phyloP scores from a whole-genome alignment of 2,113 vertebrate genomes.

The Phalacrocorax pelagicus region DNA sequence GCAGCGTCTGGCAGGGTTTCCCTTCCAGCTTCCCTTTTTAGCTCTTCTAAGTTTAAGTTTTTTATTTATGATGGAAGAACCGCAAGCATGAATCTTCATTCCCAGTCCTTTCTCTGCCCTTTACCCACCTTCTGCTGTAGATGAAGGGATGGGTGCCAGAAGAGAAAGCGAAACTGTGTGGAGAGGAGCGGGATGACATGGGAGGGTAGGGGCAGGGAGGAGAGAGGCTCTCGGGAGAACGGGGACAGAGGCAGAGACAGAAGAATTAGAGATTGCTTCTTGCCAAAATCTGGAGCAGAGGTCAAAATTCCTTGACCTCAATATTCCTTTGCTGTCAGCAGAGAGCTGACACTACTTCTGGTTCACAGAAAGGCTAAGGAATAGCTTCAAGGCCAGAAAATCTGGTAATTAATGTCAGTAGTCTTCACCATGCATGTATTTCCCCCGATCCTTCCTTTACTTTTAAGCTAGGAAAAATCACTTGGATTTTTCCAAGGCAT shows the following conservation, averaged over 20 bases:
- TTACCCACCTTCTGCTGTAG: accelerated
- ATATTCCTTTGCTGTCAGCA: background rate
- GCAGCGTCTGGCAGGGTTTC: too few species aligned
- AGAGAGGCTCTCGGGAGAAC: accelerated
- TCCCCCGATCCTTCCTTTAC: background rate
- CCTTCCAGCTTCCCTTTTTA: accelerated
- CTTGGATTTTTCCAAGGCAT: background rate
- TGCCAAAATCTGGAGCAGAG: accelerated
- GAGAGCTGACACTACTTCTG: background rate
- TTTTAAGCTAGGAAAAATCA: background rate
- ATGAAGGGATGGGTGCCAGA: accelerated
- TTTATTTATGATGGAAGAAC: background rate
- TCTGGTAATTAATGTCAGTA: background rate
- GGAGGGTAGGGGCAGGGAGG: too few species aligned
- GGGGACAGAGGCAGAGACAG: background rate
- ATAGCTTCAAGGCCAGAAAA: background rate
- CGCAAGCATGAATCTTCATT: background rate
- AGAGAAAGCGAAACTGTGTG: background rate
- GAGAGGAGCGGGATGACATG: accelerated
- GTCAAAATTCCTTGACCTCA: background rate
- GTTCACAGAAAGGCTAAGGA: background rate
- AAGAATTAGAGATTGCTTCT: background rate
- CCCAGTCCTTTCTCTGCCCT: accelerated
- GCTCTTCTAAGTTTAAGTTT: background rate
- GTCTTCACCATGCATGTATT: accelerated